A percentile compares a stretch with the other conserved stretches of the same genome.
phyloP scores from a whole-genome alignment of 1,140 invertebrate species.

The Euwallacea similis region DNA sequence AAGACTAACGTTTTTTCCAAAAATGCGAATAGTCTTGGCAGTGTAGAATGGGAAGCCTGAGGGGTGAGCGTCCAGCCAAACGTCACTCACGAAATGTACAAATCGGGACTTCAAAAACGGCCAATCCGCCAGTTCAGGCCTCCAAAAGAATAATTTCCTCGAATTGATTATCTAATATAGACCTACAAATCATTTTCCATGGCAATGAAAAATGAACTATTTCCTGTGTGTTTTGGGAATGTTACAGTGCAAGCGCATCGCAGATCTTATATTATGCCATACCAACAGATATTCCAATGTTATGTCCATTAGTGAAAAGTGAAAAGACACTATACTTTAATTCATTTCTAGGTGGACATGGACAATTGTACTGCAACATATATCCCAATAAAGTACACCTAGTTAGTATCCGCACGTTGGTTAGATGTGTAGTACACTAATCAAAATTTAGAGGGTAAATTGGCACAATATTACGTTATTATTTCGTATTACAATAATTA shows the following conservation, averaged over 20 bases:
- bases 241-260: constrained; percentile 5
- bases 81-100: constrained; percentile 26
- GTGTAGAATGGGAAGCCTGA: constrained; percentile 15
- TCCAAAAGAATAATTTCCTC: constrained; percentile 29
- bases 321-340: not conserved
- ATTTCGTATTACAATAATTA: constrained; percentile 18
- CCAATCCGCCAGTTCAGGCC: not conserved
- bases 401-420: constrained; percentile 21
- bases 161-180: constrained; percentile 56
- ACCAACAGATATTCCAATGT: too few species aligned
- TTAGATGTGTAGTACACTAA: constrained; percentile 20
- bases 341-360: constrained; percentile 18
- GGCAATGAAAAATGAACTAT: constrained; percentile 53
- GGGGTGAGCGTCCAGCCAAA: constrained; percentile 2
- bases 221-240: constrained; percentile 13
- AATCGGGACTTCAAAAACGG: constrained; percentile 4
- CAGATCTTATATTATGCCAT: too few species aligned
- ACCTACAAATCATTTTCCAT: constrained; percentile 55
- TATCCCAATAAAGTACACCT: not conserved
- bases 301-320: too few species aligned
- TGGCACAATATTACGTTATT: constrained; percentile 29
- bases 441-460: constrained; percentile 35
- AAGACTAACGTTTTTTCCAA: too few species aligned
- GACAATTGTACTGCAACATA: constrained; percentile 7
- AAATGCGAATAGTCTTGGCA: constrained; percentile 1